A percentile compares a stretch with the other conserved stretches of the same genome.
Evolutionary conservation across 2,888 invertebrate species (phyloP).

Genomic region (Drosophila infuscata): DNA sequence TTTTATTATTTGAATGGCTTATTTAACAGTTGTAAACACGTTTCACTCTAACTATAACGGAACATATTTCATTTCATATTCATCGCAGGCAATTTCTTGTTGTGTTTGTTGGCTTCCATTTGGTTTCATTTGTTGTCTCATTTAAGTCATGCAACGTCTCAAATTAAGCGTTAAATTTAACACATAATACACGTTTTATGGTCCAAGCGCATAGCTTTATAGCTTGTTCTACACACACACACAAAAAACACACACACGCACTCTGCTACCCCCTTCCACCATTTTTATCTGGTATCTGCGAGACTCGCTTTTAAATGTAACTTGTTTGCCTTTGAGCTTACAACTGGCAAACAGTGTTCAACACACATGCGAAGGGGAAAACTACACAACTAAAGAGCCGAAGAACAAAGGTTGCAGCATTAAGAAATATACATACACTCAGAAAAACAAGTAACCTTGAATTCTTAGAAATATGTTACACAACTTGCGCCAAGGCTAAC

Average conservation of each 20-base stretch:
- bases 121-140: constrained; percentile 34
- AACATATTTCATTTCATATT: constrained; percentile 11
- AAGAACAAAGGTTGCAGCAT: constrained; percentile 16
- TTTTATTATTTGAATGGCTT: background rate
- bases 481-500: background rate
- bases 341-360: constrained; percentile 61
- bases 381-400: background rate
- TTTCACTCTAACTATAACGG: background rate
- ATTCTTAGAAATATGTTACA: background rate
- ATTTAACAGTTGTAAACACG: background rate
- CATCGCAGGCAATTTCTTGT: constrained; percentile 2
- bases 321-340: constrained; percentile 73
- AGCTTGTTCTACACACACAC: constrained; percentile 40
- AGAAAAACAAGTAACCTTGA: background rate
- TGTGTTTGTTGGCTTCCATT: constrained; percentile 16
- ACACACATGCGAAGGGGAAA: constrained; percentile 17
- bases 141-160: constrained; percentile 40
- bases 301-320: constrained; percentile 28
- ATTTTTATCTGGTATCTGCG: constrained; percentile 24
- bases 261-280: background rate
- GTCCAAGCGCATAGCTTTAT: constrained; percentile 50
- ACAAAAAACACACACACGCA: background rate
- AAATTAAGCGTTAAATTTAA: constrained; percentile 72
- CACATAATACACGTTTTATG: constrained; percentile 74
- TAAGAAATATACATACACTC: constrained; percentile 2